These are phyloP conservation scores for Drosophila prostipennis DNA, from an alignment of 2,888 invertebrate genomes.

Conservation along the genomic window DNA sequence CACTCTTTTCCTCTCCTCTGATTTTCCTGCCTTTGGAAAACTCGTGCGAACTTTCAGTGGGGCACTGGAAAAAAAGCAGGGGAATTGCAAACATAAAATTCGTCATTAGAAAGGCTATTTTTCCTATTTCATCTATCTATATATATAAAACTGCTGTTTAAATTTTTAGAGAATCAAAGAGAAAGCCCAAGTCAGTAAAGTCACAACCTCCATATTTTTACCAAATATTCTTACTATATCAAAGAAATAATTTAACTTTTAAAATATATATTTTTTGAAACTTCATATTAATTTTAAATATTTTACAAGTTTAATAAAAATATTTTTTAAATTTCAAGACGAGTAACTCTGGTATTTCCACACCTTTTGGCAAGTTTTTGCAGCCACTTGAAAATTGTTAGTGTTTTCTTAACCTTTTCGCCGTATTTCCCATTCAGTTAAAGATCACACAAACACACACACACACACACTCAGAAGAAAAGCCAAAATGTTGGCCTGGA, in stretches of 20 bases:
- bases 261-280: too few relatives aligned
- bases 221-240: too few relatives aligned
- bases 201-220: too few relatives aligned
- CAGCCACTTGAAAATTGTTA: not conserved
- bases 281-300: not conserved
- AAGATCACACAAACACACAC: slow-evolving; percentile 32
- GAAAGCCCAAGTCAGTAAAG: too few relatives aligned
- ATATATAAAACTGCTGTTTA: too few relatives aligned
- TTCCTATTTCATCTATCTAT: too few relatives aligned
- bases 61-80: slow-evolving; percentile 6
- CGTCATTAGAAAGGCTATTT: not conserved
- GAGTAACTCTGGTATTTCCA: not conserved
- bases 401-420: slow-evolving; percentile 13
- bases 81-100: not conserved
- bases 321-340: not conserved
- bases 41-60: slow-evolving; percentile 57
- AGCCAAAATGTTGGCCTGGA: slow-evolving; percentile 39
- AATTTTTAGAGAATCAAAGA: too few relatives aligned
- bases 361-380: not conserved
- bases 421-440: slow-evolving; percentile 35
- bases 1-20: too few relatives aligned
- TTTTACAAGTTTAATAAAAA: not conserved
- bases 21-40: slow-evolving; percentile 31
- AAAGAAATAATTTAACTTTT: too few relatives aligned
- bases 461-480: not conserved